Base-by-base conservation (phyloP, 2,113 vertebrate species). In the Copsychus sechellarum region DNA sequence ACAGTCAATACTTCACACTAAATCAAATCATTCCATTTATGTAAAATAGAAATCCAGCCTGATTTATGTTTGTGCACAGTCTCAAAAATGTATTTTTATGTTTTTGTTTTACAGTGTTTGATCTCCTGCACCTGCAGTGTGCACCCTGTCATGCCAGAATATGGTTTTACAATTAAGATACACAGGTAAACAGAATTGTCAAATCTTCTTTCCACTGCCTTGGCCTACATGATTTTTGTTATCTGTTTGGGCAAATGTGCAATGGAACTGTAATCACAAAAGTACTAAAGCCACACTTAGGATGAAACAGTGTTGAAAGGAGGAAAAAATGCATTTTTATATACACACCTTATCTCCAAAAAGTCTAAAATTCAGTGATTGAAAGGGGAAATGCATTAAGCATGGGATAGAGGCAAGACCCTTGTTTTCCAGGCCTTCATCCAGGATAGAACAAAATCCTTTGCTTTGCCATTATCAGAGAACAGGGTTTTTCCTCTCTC, bases 401-500 rank as follows among this genome's bases (percentile, higher is more conserved):
- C 19, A 81, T 0, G 3, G 33, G 54, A 47, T 28, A 60, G 19
- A 48, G n/a, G 16, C 21, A 69, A 80, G 40, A 43, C 3, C 12
- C 47, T 38, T 42, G 19, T 34, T 60, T 69, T 74, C 38, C 24
- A 24, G 10, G 12, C 53, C 12, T 57, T 57, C 23, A 31, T 8
- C 15, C 31, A 33, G n/a, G 22, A 48, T 0, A 24, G 23, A 81
- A 67, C 8, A 64, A 43, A 89, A 62, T 50, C 43, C 34, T 64
- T 54, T 3, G 2, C 36, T 76, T 66, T 24, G 21, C 22, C 15
- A 7, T 50, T 58, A 43, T 8, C 0, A 0, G 26, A 56, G 38
- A 85, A 67, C 2, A 19, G 6, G 11, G 3, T 0, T 38, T 45
- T 31, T 21, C 24, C 28, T 65, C 38, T 54, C 18, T 34, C 47